Evolutionary conservation across 2,888 invertebrate species (phyloP), one percentile per base, ranked within the genome.

Genomic region (Amphipoea oculea): DNA sequence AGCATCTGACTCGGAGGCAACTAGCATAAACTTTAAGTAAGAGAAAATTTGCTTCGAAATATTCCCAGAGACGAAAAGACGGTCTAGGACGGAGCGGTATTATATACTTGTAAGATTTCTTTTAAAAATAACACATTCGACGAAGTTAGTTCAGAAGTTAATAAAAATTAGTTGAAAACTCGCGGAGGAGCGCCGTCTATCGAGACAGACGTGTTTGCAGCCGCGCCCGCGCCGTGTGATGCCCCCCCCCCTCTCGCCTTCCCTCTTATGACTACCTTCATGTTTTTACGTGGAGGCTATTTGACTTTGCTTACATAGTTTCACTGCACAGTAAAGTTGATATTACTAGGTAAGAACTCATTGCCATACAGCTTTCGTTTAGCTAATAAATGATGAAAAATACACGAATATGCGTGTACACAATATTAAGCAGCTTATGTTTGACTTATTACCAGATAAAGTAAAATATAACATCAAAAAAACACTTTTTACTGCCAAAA

Each of bases 21-120:
- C 95, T 95, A 94, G 93, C 94, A 93, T 94, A 93, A 95, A 95
- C 92, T 95, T 95, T 92, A 91, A 93, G 92, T 88, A 90, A 92
- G 91, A 93, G 93, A 92, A 94, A 95, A 94, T 94, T 94, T 94
- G 89, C 93, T 93, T 92, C 87, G 89, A 93, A 95, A 94, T 95
- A 94, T 95, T 95, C 91, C 91, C 88, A 89, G 86, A 92, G 91
- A 92, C 87, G 93, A 92, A 92, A 94, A 92, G 90, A 92, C 88
- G 91, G 90, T 92, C 91, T 88, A 91, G 92, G 85, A 93, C 89
- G 93, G 90, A 90, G 92, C 89, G 90, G 92, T 89, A 92, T 92
- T 92, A 92, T 92, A 86, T 90, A 89, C 89, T 88, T 69, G 88
- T 60, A 68, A 90, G 89, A 93, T 92, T 93, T 92, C 82, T 90